These are phyloP conservation scores for Nymphalis polychloros DNA, from an alignment of 2,888 invertebrate genomes.

Conservation along the genomic window DNA sequence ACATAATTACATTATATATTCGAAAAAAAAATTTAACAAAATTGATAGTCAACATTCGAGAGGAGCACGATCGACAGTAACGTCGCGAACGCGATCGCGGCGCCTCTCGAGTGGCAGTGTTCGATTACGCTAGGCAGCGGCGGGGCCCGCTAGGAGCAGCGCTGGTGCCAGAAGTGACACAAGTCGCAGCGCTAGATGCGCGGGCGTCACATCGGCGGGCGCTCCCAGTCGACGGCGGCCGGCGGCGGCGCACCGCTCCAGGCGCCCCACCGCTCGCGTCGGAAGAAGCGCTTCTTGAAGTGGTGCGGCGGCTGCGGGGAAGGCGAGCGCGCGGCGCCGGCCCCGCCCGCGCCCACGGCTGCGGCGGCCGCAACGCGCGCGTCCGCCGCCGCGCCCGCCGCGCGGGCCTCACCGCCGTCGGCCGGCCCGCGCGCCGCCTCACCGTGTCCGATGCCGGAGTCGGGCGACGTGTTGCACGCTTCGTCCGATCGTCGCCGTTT, in stretches of 20 bases:
- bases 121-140: constrained; percentile 24
- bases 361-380: constrained; percentile 37
- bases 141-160: constrained; percentile 11
- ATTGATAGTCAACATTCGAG: constrained; percentile 51
- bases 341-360: constrained; percentile 39
- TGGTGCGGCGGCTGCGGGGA: constrained; percentile 77
- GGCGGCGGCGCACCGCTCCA: constrained; percentile 72
- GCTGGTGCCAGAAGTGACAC: constrained; percentile 37
- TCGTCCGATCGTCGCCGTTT: constrained; percentile 92
- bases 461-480: constrained; percentile 92
- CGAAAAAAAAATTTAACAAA: constrained; percentile 71
- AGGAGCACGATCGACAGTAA: constrained; percentile 6
- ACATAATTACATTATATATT: constrained; percentile 82
- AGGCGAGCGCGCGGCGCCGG: constrained; percentile 65
- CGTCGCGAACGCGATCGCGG: neutral
- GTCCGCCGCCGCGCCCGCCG: constrained; percentile 60
- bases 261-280: constrained; percentile 85
- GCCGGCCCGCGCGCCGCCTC: constrained; percentile 65
- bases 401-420: constrained; percentile 42
- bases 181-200: constrained; percentile 43
- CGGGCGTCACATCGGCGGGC: constrained; percentile 75
- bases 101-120: constrained; percentile 34
- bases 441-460: constrained; percentile 91
- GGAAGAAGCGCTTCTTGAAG: constrained; percentile 93
- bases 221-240: constrained; percentile 72